phyloP scores from a whole-genome alignment of 2,113 vertebrate species.

The Sapajus apella region DNA sequence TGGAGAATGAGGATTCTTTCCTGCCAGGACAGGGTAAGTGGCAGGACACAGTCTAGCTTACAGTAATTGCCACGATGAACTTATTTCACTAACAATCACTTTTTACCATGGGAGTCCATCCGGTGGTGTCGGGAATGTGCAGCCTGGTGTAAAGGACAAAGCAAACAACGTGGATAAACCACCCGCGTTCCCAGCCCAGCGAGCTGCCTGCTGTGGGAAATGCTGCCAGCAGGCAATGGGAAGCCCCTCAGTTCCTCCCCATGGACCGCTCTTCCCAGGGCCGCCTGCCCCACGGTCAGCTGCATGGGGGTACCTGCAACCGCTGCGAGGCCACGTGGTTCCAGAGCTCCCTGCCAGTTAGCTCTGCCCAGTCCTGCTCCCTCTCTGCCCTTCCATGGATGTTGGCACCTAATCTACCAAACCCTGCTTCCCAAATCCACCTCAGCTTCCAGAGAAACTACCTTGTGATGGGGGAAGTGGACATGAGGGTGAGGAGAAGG shows the following conservation, averaged over 20 bases:
- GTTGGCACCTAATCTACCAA: not conserved
- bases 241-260: too few species aligned
- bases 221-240: not conserved
- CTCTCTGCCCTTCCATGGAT: not conserved
- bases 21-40: not conserved
- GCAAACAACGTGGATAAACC: not conserved
- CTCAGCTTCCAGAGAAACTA: not conserved
- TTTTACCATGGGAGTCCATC: not conserved
- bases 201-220: not conserved
- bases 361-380: not conserved
- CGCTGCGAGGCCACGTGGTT: not conserved
- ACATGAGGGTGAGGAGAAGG: not conserved
- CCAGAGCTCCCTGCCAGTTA: not conserved
- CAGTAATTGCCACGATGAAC: not conserved
- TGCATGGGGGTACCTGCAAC: not conserved
- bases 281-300: rapidly evolving
- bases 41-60: not conserved
- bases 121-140: not conserved
- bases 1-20: not conserved
- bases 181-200: not conserved
- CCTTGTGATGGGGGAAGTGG: not conserved
- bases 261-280: not conserved
- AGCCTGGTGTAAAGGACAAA: not conserved
- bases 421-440: not conserved
- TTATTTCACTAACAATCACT: not conserved